phyloP scores from a whole-genome alignment of 2,797 vertebrate species.

The Triplophysa bombifrons region DNA sequence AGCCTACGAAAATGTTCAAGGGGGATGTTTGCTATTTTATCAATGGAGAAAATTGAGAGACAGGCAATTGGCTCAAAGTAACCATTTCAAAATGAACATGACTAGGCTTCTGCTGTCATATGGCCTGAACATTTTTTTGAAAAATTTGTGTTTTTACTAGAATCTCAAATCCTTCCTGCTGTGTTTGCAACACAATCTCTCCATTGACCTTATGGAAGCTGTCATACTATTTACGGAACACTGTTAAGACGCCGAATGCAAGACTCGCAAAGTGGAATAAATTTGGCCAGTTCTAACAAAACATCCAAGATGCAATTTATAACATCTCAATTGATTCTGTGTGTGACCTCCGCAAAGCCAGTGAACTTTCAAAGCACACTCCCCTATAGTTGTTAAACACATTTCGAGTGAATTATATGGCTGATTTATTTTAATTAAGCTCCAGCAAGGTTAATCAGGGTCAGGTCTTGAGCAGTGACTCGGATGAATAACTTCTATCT shows the following conservation, averaged over 20 bases:
- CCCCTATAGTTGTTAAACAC: constrained; percentile 11
- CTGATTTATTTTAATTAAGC: constrained; percentile 41
- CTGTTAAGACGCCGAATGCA: neutral
- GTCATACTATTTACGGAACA: neutral
- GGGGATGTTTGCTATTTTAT: neutral
- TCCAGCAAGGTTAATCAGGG: constrained; percentile 28
- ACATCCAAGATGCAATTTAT: neutral
- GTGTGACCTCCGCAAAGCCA: neutral
- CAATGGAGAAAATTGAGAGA: neutral
- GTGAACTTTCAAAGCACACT: constrained; percentile 22
- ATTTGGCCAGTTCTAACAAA: neutral
- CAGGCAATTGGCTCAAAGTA: neutral
- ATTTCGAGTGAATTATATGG: constrained; percentile 35
- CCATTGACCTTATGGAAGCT: neutral
- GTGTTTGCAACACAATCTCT: neutral
- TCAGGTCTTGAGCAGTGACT: neutral
- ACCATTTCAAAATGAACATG: neutral
- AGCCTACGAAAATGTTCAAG: neutral
- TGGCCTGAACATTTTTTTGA: neutral
- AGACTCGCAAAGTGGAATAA: neutral
- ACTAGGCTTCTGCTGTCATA: neutral
- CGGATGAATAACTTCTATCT: constrained; percentile 7
- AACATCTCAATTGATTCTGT: constrained; percentile 7
- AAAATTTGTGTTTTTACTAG: no score
- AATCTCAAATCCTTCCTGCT: neutral